Base-by-base conservation (phyloP, 2,888 invertebrate genomes). In the Sericinus montela region DNA sequence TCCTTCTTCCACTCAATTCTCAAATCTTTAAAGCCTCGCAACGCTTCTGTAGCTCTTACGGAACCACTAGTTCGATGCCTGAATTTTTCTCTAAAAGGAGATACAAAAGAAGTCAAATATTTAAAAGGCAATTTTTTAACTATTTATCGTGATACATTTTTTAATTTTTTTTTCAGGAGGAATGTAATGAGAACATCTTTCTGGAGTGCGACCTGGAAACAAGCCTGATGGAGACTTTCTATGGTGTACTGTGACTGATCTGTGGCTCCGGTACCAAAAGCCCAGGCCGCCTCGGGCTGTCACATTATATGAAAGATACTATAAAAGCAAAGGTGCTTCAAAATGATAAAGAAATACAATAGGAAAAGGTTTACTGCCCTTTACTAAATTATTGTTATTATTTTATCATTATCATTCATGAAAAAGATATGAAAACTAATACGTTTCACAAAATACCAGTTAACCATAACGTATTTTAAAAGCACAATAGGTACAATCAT, bases 171-270 rank as follows among this genome's bases (percentile, higher is more conserved):
- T 83, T 82, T 48, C 76, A 88, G 87, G 86, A 86, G 62, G 86
- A 85, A 65, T 81, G 81, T 70, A 80, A 71, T 65, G 87, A 87
- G 61, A 83, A 72, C 76, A 81, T 87, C 62, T 87, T 86, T 65
- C 62, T 87, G 65, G 87, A 86, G 72, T 84, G 83, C 59, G 86
- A 86, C 62, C 72, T 87, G 71, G 87, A 86, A 60, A 64, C 85
- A 37, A 83, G 72, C 62, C 65, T 87, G 58, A 84, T 88, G 85
- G 87, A 87, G 57, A 80, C 85, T 45, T 78, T 87, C 65, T 87
- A 87, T 71, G 76, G 85, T 62, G 84, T 78, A 60, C 81, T 85
- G 80, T 88, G 80, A 84, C 63, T 58, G 32, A 36, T 19, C 29
- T 35, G 11, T 19, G 30, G 19, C 19, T 19, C 7, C 11, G 23